Evolutionary conservation across 2,113 vertebrate species (phyloP).

Genomic region (Hyaena hyaena): DNA sequence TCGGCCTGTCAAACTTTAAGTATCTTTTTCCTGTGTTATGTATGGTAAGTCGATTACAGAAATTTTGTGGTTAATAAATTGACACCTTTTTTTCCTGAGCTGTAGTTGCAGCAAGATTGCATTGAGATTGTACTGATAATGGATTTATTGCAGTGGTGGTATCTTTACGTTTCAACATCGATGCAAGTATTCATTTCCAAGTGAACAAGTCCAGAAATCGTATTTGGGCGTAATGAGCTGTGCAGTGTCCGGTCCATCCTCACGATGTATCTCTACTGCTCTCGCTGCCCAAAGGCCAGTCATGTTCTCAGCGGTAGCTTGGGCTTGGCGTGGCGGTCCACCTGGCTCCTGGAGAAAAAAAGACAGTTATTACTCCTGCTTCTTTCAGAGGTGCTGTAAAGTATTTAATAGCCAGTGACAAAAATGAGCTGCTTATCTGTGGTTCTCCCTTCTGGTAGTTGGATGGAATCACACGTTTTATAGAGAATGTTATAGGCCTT

Average conservation of each 20-base stretch:
- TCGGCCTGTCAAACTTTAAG: neutral
- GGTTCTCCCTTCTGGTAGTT: neutral
- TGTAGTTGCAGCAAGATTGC: neutral
- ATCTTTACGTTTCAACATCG: neutral
- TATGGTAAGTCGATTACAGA: neutral
- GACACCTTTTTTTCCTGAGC: neutral
- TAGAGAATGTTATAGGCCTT: neutral
- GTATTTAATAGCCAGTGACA: neutral
- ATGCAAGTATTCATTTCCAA: conserved; percentile 6
- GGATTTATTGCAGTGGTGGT: neutral
- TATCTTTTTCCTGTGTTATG: neutral
- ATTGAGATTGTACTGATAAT: neutral
- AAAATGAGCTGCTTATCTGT: neutral
- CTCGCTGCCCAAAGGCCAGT: neutral
- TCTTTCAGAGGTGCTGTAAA: neutral
- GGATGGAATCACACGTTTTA: neutral
- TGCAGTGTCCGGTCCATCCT: neutral
- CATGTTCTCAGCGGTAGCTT: neutral
- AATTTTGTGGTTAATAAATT: conserved; percentile 6
- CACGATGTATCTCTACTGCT: neutral
- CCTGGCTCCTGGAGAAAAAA: neutral
- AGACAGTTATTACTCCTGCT: neutral
- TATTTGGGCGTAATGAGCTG: neutral
- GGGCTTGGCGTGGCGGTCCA: neutral
- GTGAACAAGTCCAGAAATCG: neutral